Evolutionary conservation across 2,113 vertebrate species (phyloP), one percentile per base, ranked within the genome.

Genomic region (Rhabdornis inornatus): DNA sequence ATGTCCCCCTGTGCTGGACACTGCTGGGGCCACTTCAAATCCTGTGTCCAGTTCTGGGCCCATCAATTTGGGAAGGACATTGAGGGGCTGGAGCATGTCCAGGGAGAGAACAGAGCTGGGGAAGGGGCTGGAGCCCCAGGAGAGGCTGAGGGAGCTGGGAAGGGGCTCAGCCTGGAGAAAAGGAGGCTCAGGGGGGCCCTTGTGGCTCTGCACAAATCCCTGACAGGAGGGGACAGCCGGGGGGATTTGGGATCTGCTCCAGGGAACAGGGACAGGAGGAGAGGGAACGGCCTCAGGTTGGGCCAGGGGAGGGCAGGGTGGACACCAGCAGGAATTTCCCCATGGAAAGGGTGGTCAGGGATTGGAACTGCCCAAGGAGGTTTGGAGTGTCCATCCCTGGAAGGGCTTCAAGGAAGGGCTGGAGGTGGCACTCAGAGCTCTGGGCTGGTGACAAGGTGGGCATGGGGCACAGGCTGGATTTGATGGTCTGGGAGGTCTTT

Each of bases 341-440:
- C n/a, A 56, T 47, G 49, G 28, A 39, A 63, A 18, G 17, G 14
- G 5, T 9, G 21, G 0, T 13, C 0, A 61, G 1, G 1, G 8
- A 0, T 35, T 44, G 57, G 37, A 27, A 24, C 0, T 64, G 59
- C 18, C 9, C 11, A 10, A 59, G 50, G n/a, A 15, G 23, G 19
- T 19, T 17, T 55, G 69, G 10, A 40, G 23, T 56, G 0, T 6
- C 50, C 40, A n/a, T 24, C 57, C 28, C 33, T 72, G 68, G 27
- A 37, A 33, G 68, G 53, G 81, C n/a, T 4, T 10, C 6, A 2
- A 7, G 47, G 22, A 49, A 23, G 21, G 47, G 22, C 22, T 49
- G 47, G 27, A 17, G 50, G 2, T 52, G 45, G 13, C 31, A 83
- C 22, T 63, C 4, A 35, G 66, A 0, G 45, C 45, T 35, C 31